Conservation (phyloP, 2,797 vertebrate species). For the Champsocephalus esox region DNA sequence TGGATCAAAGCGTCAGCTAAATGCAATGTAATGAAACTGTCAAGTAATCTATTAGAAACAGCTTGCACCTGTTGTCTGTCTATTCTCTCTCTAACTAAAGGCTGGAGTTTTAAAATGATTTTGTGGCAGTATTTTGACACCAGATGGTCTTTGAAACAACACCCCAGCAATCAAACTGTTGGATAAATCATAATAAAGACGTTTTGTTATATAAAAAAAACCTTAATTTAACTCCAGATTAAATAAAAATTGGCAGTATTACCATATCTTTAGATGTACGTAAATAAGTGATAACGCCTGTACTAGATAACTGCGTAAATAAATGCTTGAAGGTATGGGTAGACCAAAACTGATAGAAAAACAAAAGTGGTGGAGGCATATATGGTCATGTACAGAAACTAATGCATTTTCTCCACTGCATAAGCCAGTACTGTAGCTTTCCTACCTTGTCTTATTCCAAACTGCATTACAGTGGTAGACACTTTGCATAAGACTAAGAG, state of each 20-base stretch:
- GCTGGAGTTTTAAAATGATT: not conserved
- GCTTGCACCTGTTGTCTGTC: not conserved
- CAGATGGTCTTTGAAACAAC: not conserved
- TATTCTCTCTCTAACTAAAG: not conserved
- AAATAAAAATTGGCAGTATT: not conserved
- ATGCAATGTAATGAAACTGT: not conserved
- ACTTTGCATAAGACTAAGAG: constrained; percentile 57
- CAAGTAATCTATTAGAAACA: not conserved
- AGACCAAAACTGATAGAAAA: not conserved
- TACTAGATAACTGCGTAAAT: not conserved
- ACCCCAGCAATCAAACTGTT: not conserved
- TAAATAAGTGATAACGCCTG: not conserved
- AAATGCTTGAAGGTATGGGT: not conserved
- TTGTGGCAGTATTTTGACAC: not conserved
- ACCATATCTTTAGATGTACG: too few species aligned
- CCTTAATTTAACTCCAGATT: not conserved
- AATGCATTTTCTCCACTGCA: not conserved
- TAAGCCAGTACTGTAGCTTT: not conserved
- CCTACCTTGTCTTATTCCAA: not conserved
- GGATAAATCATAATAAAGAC: not conserved
- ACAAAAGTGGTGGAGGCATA: too few species aligned
- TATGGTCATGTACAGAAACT: not conserved
- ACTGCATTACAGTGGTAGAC: not conserved
- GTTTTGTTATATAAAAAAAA: not conserved
- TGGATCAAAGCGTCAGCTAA: too few species aligned